These are phyloP conservation scores for Fulica atra DNA, from an alignment of 2,113 vertebrate species.

Conservation along the genomic window DNA sequence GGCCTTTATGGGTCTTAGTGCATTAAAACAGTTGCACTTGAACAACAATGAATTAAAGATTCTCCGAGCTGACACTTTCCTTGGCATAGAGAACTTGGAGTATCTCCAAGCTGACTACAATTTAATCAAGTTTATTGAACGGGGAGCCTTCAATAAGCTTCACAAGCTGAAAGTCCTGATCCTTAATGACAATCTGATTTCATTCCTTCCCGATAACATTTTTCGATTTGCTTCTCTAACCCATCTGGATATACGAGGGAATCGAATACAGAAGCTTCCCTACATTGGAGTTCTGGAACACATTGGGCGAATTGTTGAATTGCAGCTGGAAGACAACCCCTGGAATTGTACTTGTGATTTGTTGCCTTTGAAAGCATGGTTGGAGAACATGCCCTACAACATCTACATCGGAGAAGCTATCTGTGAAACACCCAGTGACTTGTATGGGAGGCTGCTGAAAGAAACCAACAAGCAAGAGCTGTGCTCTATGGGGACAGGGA, in stretches of 20 bases:
- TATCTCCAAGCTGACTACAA: conserved; percentile 99
- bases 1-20: conserved; percentile 92
- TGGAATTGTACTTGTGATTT: conserved; percentile 99
- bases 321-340: conserved; percentile 97
- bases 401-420: conserved; percentile 98
- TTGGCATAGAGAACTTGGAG: conserved; percentile 98
- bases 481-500: conserved; percentile 93
- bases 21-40: conserved; percentile 97
- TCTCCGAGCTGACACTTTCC: conserved; percentile 95
- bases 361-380: conserved; percentile 94
- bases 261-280: conserved; percentile 95
- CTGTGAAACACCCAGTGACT: conserved; percentile 94
- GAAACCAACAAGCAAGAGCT: conserved; percentile 97
- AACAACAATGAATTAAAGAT: conserved; percentile 99
- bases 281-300: conserved; percentile 97
- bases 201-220: conserved; percentile 96
- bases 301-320: conserved; percentile 93
- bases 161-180: conserved; percentile 98
- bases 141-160: conserved; percentile 98
- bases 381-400: conserved; percentile 99
- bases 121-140: conserved; percentile 98
- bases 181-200: conserved; percentile 97
- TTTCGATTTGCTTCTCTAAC: conserved; percentile 98
- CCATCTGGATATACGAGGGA: conserved; percentile 97
- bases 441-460: conserved; percentile 94